phyloP scores from a whole-genome alignment of 1,140 invertebrate species.

The Thaumatotibia leucotreta region DNA sequence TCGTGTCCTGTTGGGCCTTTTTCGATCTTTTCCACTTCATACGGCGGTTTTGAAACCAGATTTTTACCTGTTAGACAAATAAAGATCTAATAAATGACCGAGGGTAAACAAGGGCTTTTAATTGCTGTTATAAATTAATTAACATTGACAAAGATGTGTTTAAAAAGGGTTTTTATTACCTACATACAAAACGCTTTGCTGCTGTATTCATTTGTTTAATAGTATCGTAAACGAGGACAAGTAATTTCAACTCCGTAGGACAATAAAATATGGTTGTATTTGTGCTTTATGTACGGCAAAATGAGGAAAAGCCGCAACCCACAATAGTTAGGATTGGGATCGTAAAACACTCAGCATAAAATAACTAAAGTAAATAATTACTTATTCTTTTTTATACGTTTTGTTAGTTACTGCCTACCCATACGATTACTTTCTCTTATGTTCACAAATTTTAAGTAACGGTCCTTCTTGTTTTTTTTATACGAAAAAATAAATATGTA shows the following conservation, averaged over 20 bases:
- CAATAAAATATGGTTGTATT: neutral
- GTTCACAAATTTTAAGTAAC: too few species aligned
- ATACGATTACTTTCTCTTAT: too few species aligned
- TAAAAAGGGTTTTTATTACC: too few species aligned
- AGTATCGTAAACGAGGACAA: neutral
- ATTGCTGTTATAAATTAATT: neutral
- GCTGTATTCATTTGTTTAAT: too few species aligned
- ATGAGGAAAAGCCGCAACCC: neutral
- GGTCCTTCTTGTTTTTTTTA: too few species aligned
- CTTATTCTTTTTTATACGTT: too few species aligned
- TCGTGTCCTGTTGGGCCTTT: conserved; percentile 91
- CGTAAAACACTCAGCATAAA: neutral
- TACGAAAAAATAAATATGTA: too few species aligned
- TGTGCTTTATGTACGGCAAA: neutral
- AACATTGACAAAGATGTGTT: too few species aligned
- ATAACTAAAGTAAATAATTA: too few species aligned
- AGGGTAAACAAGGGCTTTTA: neutral
- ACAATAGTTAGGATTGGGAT: neutral
- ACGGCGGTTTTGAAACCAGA: conserved; percentile 96
- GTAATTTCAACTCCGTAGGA: neutral
- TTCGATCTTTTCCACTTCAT: conserved; percentile 98
- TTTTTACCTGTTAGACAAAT: conserved; percentile 87
- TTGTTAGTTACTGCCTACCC: too few species aligned
- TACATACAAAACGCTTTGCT: too few species aligned
- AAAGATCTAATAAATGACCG: neutral